Evolutionary conservation across 2,113 vertebrate species (phyloP), one percentile per base, ranked within the genome.

Genomic region (Nannobrachium achirus): DNA sequence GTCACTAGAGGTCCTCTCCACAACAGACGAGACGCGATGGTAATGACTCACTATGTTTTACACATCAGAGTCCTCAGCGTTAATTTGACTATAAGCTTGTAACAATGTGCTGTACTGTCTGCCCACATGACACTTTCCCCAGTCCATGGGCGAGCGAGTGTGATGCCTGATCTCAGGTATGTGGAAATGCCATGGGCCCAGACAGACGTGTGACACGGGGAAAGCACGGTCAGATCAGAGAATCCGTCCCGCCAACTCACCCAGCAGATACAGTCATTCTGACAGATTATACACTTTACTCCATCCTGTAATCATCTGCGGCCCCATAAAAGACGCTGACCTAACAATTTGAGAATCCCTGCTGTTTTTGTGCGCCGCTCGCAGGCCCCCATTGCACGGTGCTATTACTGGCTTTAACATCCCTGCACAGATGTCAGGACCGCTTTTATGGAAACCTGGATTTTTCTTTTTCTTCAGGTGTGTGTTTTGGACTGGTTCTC

Each of bases 341-440:
- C 86, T 85, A 80, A 83, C 84, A 89, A 86, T 86, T 87, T 87
- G 70, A 87, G 71, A 80, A 59, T 87, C 83, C 81, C 73, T 61
- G 76, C 81, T 81, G 71, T 83, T 88, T n/a, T 84, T 75, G 39
- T 52, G 39, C 52, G 48, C 79, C 62, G 58, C 72, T 74, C 69
- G 74, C 60, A 64, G 44, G 77, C 80, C 81, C 80, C 81, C 76
- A 69, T 80, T 39, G 63, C 71, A 76, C 70, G 63, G 81, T 79
- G 77, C 81, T 88, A 76, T 89, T 84, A 88, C 74, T 74, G 71
- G 62, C 79, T 88, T 87, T 88, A 88, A 86, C 70, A 79, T 86
- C 62, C 59, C 57, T n/a, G 75, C 56, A 58, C 87, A 90, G 86
- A 86, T 88, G 88, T 89, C 81, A 72, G 53, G 57, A 66, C 59